A percentile compares a stretch with the other conserved stretches of the same genome.
These are phyloP conservation scores for Chloroceryle inda DNA, from an alignment of 2,797 vertebrate species.

Conservation along the genomic window DNA sequence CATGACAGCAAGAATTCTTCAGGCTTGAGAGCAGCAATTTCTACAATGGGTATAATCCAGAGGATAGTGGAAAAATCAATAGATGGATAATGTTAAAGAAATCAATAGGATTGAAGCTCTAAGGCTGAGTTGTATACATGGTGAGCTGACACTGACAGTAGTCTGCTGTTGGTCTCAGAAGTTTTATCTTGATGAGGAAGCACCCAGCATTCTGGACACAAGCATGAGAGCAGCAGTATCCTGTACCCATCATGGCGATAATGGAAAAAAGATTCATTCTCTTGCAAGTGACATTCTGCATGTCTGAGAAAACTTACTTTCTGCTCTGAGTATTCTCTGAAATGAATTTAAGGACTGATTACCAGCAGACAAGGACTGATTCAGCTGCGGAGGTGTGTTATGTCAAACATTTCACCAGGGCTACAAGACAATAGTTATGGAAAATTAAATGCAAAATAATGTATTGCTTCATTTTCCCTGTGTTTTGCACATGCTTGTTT, in stretches of 20 bases:
- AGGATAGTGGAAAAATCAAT: background rate
- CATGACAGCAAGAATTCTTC: conserved; percentile 2
- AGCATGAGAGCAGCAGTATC: background rate
- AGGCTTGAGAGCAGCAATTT: background rate
- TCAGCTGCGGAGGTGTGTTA: background rate
- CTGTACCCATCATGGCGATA: background rate
- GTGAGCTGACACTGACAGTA: background rate
- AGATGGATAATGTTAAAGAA: background rate
- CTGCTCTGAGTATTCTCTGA: background rate
- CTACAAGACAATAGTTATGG: background rate
- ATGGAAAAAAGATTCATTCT: background rate
- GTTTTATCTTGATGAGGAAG: background rate
- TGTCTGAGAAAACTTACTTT: background rate
- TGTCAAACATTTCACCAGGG: background rate
- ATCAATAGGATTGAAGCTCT: conserved; percentile 5
- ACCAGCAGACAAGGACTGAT: background rate
- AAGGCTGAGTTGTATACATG: background rate
- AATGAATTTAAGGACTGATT: background rate
- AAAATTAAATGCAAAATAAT: conserved; percentile 28
- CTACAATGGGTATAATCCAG: background rate
- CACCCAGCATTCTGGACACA: accelerated
- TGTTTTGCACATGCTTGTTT: background rate
- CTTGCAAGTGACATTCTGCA: background rate
- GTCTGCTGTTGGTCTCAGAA: background rate
- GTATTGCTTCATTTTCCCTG: background rate